Percentiles rank a stretch among this genome's conserved stretches.
Evolutionary conservation across 2,888 invertebrate species (phyloP).

Genomic region (Catocala sponsa): DNA sequence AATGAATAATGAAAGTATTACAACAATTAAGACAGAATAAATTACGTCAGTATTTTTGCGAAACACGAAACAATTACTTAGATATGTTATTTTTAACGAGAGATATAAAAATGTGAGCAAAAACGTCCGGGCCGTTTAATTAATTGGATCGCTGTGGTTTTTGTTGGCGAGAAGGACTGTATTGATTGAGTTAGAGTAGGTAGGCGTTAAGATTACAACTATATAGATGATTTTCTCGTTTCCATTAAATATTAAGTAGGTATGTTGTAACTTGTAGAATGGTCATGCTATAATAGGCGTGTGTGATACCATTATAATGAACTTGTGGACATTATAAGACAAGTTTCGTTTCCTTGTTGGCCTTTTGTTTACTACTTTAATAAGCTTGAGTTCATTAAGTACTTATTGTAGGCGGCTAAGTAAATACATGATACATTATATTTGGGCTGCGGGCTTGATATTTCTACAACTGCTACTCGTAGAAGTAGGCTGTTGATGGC

Average conservation of each 20-base stretch:
- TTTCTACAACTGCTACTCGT: no score
- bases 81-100: conserved; percentile 16
- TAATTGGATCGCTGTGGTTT: conserved; percentile 33
- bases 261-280: conserved; percentile 37
- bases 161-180: conserved; percentile 20
- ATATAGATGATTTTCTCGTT: conserved; percentile 34
- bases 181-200: conserved; percentile 33
- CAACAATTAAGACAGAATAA: conserved; percentile 30
- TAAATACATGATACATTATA: background rate
- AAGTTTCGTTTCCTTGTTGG: conserved; percentile 35
- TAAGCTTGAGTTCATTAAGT: conserved; percentile 13
- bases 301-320: conserved; percentile 27
- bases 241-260: conserved; percentile 36
- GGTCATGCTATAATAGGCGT: conserved; percentile 35
- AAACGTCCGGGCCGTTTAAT: conserved; percentile 29
- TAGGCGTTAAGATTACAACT: conserved; percentile 49
- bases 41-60: conserved; percentile 38
- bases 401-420: conserved; percentile 9
- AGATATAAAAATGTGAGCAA: conserved; percentile 22
- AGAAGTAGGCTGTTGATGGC: background rate
- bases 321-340: conserved; percentile 37
- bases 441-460: background rate
- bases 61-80: conserved; percentile 40
- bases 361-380: conserved; percentile 26
- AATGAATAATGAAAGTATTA: conserved; percentile 31